These are phyloP conservation scores for Adelges cooleyi DNA, from an alignment of 1,140 invertebrate genomes.

Conservation along the genomic window DNA sequence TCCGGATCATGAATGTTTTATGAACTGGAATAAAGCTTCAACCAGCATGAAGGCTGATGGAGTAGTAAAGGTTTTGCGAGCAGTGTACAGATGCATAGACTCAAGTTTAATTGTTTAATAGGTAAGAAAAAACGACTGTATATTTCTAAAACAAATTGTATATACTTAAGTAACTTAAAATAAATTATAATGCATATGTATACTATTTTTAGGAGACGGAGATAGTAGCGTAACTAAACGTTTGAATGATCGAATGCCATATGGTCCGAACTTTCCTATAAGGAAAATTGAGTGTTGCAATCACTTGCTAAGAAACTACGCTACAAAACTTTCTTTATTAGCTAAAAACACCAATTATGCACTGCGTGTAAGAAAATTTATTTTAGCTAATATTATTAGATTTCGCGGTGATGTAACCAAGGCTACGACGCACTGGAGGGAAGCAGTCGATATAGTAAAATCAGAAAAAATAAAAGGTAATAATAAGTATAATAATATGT, in stretches of 20 bases:
- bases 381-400: neutral
- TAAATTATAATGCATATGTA: too few relatives aligned
- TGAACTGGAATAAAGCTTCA: neutral
- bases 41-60: neutral
- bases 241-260: neutral
- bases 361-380: neutral
- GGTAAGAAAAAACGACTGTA: neutral
- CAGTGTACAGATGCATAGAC: neutral
- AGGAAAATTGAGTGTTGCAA: neutral
- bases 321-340: neutral
- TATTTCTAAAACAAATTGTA: too few relatives aligned
- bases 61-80: neutral
- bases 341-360: neutral
- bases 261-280: neutral
- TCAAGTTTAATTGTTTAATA: neutral
- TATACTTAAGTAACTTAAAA: too few relatives aligned
- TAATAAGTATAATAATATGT: neutral
- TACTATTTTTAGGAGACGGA: neutral
- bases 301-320: neutral
- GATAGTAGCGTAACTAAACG: neutral
- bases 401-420: neutral
- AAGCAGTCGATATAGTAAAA: neutral
- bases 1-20: neutral
- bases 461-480: conserved; percentile 2
- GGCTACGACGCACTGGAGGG: neutral